A percentile compares a stretch with the other conserved stretches of the same genome.
These are phyloP conservation scores for Cantharis rufa DNA, from an alignment of 2,888 invertebrate genomes.

Conservation along the genomic window DNA sequence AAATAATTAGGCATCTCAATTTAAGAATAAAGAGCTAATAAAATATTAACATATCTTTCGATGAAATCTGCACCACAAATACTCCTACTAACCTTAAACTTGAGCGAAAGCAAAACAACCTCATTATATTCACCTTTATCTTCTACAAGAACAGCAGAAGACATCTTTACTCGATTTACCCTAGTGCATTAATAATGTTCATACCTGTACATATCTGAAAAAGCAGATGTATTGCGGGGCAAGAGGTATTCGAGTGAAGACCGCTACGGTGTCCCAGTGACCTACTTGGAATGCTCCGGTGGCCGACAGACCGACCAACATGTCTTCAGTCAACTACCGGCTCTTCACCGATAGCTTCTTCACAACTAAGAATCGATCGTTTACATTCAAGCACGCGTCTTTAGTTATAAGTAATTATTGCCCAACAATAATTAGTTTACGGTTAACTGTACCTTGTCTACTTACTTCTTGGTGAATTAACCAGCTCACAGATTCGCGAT, in stretches of 20 bases:
- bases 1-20: background rate
- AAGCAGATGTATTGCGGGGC: slow-evolving; percentile 40
- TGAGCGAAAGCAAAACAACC: slow-evolving; percentile 31
- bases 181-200: slow-evolving; percentile 26
- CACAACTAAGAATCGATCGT: slow-evolving; percentile 16
- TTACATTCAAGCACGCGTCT: slow-evolving; percentile 19
- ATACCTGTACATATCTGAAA: slow-evolving; percentile 27
- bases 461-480: background rate
- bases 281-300: slow-evolving; percentile 54
- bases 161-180: slow-evolving; percentile 24
- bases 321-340: slow-evolving; percentile 50
- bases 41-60: background rate
- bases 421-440: background rate
- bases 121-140: slow-evolving; percentile 12
- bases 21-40: background rate
- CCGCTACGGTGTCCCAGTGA: slow-evolving; percentile 56
- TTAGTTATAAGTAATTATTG: background rate
- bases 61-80: background rate
- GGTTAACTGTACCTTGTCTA: background rate
- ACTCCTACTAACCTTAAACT: slow-evolving; percentile 30
- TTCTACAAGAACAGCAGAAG: slow-evolving; percentile 2
- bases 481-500: background rate
- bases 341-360: slow-evolving; percentile 41
- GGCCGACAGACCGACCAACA: slow-evolving; percentile 52
- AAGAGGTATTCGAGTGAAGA: slow-evolving; percentile 47